phyloP scores from a whole-genome alignment of 2,888 invertebrate species.

The Tolmerus cingulatus region DNA sequence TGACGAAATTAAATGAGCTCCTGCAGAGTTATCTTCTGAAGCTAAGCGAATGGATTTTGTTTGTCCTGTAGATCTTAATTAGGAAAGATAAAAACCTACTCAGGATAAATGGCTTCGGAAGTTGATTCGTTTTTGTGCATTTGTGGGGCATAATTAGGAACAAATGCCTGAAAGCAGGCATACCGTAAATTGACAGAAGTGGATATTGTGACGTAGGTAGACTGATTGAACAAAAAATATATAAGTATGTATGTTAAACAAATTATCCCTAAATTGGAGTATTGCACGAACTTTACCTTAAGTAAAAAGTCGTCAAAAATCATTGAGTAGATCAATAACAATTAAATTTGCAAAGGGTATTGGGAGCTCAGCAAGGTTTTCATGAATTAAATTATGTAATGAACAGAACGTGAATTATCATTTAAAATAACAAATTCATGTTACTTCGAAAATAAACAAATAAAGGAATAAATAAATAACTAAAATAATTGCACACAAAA shows the following conservation, averaged over 20 bases:
- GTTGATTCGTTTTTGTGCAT: not conserved
- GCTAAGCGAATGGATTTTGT: not conserved
- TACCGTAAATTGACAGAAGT: not conserved
- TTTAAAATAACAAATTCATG: no score
- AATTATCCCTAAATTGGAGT: not conserved
- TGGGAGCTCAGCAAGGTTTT: no score
- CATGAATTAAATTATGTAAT: no score
- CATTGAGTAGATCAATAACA: not conserved
- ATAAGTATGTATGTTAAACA: not conserved
- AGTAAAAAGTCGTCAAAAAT: not conserved
- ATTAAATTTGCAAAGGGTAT: no score
- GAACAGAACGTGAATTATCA: no score
- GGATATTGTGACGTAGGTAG: not conserved
- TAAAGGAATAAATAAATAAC: no score
- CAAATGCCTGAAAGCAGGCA: not conserved
- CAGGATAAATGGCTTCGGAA: not conserved
- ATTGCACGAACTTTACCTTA: not conserved
- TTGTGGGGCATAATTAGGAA: not conserved
- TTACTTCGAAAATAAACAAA: no score
- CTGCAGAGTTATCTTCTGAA: not conserved
- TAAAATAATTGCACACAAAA: no score
- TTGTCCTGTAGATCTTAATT: conserved; percentile 4
- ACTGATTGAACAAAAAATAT: not conserved
- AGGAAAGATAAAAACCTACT: not conserved
- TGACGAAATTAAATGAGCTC: conserved; percentile 18